Conservation (phyloP, 2,113 vertebrate genomes). For the Gambusia affinis region DNA sequence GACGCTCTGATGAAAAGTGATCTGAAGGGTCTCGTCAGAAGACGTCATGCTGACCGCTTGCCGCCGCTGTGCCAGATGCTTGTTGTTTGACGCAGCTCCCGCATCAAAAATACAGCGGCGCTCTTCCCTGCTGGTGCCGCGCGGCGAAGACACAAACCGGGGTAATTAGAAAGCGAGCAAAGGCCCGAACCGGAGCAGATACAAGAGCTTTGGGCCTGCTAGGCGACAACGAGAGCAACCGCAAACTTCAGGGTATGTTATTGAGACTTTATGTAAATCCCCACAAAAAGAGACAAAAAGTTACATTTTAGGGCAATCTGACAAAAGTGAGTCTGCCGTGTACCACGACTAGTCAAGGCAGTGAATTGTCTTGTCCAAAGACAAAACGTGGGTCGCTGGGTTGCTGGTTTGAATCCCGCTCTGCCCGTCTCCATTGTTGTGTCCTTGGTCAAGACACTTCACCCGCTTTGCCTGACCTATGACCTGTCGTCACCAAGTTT, state of each 20-base stretch:
- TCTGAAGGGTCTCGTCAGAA: conserved; percentile 58
- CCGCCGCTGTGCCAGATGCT: conserved; percentile 55
- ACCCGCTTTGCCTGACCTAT: too few species aligned
- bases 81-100: conserved; percentile 24
- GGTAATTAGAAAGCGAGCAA: conserved; percentile 45
- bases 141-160: background rate
- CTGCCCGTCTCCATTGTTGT: too few species aligned
- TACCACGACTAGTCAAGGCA: too few species aligned
- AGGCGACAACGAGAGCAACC: conserved; percentile 4
- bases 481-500: too few species aligned
- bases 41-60: conserved; percentile 63
- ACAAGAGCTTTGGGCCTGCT: conserved; percentile 5
- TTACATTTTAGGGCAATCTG: background rate
- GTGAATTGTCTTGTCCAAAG: too few species aligned
- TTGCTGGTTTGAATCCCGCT: too few species aligned
- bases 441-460: too few species aligned
- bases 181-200: conserved; percentile 18
- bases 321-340: too few species aligned
- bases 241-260: background rate
- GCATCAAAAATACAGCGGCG: conserved; percentile 31
- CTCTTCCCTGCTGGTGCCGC: conserved; percentile 24
- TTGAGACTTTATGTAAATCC: background rate
- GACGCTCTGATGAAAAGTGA: conserved; percentile 64
- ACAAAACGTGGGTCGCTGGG: too few species aligned
- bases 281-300: background rate